These are phyloP conservation scores for Notoglanidium macrostoma DNA, from an alignment of 2,797 vertebrate species.

Conservation along the genomic window DNA sequence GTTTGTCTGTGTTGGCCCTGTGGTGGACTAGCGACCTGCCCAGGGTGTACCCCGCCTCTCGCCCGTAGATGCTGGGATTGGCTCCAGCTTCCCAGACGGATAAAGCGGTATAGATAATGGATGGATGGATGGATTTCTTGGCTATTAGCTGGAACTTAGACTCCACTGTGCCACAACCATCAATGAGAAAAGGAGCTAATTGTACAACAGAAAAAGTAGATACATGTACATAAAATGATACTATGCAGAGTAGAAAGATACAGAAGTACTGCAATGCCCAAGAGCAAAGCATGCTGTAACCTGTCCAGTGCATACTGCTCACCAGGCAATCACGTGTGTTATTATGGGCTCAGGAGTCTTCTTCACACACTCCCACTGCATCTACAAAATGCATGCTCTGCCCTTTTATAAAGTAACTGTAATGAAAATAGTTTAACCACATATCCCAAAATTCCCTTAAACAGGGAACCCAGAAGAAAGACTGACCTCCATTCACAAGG, in stretches of 20 bases:
- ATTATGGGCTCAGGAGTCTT: neutral
- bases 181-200: neutral
- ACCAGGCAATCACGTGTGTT: neutral
- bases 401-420: neutral
- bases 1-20: no score
- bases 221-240: neutral
- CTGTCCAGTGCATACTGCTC: neutral
- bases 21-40: no score
- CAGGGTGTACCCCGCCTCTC: no score
- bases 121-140: no score
- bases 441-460: neutral
- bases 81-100: no score
- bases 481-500: neutral
- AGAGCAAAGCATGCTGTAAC: neutral
- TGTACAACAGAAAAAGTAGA: neutral
- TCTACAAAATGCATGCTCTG: neutral
- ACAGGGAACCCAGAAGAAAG: neutral
- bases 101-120: no score
- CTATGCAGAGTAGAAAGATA: neutral
- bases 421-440: neutral
- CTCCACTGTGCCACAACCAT: neutral
- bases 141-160: neutral
- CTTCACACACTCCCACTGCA: neutral
- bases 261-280: neutral
- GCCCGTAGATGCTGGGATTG: no score